Percentiles rank a stretch among this genome's conserved stretches.
Conservation (phyloP, 2,797 vertebrate species). For the Anguilla anguilla region DNA sequence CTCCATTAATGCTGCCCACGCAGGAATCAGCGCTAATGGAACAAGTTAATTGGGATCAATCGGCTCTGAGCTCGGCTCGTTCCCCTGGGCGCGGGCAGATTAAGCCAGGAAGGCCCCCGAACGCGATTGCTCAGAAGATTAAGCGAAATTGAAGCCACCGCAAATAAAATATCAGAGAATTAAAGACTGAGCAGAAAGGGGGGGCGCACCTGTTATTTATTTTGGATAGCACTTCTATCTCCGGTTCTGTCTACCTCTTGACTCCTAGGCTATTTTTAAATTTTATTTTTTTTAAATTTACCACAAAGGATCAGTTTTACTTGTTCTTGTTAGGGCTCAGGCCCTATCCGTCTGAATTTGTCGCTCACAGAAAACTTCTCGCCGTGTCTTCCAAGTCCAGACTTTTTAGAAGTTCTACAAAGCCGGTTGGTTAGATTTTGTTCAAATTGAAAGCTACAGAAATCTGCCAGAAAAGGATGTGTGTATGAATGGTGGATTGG, state of each 20-base stretch:
- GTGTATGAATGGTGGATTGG: neutral
- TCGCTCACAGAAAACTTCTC: neutral
- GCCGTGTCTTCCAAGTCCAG: neutral
- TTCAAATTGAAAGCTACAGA: neutral
- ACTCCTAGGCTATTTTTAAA: neutral
- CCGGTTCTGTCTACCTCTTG: neutral
- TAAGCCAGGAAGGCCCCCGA: constrained; percentile 46
- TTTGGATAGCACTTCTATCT: neutral
- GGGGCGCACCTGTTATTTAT: neutral
- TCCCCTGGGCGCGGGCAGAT: constrained; percentile 45
- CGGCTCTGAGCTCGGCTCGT: constrained; percentile 43
- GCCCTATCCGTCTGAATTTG: neutral
- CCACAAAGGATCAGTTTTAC: neutral
- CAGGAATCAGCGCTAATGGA: constrained; percentile 42
- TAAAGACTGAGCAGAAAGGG: neutral
- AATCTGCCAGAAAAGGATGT: neutral
- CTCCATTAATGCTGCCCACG: constrained; percentile 47
- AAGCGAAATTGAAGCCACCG: constrained; percentile 20
- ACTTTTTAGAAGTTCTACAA: neutral
- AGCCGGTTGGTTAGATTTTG: neutral
- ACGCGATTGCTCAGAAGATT: constrained; percentile 53
- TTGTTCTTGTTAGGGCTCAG: neutral
- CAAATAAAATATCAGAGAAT: constrained; percentile 21
- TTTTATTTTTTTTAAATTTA: neutral
- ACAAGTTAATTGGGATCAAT: constrained; percentile 63